Base-by-base conservation (phyloP, 1,140 invertebrate genomes). In the Drosophila sechellia region DNA sequence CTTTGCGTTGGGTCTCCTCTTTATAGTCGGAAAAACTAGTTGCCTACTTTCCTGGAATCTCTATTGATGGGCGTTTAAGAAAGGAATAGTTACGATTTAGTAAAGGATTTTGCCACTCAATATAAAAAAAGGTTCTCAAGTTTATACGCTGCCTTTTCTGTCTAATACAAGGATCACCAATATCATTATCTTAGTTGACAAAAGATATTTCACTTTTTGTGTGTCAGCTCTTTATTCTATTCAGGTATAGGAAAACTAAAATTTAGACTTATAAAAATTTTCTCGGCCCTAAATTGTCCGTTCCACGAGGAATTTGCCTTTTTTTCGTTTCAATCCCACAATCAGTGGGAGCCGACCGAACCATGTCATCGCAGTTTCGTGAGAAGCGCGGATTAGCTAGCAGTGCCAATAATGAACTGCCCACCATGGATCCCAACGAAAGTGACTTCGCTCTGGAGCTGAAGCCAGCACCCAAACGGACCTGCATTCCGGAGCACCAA, bases 401-500 rank as follows among this genome's bases (percentile, higher is more conserved):
- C 25, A 43, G 35, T n/a, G 60, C 12, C 48, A 35, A 20, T 12
- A 63, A 64, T 4, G 59, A 64, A 22, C 31, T 61, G 8, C 49
- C 42, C 12, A 27, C 43, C 0, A 52, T 76, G n/a, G 57, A 50
- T 35, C 35, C 76, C 1, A 35, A 60, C 1, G 59, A 60, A 11
- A 81, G 76, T 12, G 83, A 91, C 11, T 75, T 79, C 2, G 58
- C 61, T 2, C 46, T 91, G 31, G 85, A 91, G 25, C 40, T 91
- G 8, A 91, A 85, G 40, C 34, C 81, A 0, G 49, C 84, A 0
- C 90, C 90, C 4, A 91, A 91, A 31, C 52, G 76, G 50, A 77
- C 63, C 3, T 91, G 90, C 35, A 91, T 91, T 13, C 90, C 85
- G 3, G 35, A 76, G 48, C 76, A 87, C 48, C 86, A 86, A 10